Evolutionary conservation across 2,888 invertebrate genomes (phyloP).

Genomic region (Oscheius sp.): DNA sequence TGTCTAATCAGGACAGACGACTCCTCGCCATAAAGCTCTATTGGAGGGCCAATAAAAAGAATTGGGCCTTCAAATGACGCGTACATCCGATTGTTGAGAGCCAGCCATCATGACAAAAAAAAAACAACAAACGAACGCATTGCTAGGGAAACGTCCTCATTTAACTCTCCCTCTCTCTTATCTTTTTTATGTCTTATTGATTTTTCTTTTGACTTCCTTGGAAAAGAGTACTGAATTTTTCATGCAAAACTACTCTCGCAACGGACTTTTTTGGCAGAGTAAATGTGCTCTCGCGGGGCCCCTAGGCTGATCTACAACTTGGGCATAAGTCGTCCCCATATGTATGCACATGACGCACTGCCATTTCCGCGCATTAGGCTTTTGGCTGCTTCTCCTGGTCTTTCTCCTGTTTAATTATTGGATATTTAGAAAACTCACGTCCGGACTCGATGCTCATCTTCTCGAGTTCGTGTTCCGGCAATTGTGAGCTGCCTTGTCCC

Average conservation of each 20-base stretch:
- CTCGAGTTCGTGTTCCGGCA: conserved; percentile 58
- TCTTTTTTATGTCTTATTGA: background rate
- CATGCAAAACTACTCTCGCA: background rate
- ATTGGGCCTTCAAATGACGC: conserved; percentile 14
- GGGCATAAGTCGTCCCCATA: background rate
- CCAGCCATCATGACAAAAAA: too few species aligned
- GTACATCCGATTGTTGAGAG: conserved; percentile 11
- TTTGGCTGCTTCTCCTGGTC: background rate
- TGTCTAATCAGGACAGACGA: background rate
- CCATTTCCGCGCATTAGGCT: conserved; percentile 28
- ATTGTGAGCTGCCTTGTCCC: conserved; percentile 53
- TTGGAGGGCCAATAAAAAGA: conserved; percentile 17
- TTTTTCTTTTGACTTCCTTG: background rate
- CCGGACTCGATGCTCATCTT: conserved; percentile 60
- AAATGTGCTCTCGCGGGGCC: background rate
- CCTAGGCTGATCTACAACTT: conserved; percentile 2
- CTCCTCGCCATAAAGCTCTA: too few species aligned
- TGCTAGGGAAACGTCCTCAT: background rate
- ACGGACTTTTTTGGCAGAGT: background rate
- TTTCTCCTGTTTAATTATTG: background rate
- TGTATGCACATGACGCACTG: conserved; percentile 20
- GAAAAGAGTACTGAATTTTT: background rate
- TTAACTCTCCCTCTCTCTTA: background rate
- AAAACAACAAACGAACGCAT: too few species aligned
- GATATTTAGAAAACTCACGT: conserved; percentile 42